Conservation (phyloP, 2,888 invertebrate genomes). For the Cantharis rustica region DNA sequence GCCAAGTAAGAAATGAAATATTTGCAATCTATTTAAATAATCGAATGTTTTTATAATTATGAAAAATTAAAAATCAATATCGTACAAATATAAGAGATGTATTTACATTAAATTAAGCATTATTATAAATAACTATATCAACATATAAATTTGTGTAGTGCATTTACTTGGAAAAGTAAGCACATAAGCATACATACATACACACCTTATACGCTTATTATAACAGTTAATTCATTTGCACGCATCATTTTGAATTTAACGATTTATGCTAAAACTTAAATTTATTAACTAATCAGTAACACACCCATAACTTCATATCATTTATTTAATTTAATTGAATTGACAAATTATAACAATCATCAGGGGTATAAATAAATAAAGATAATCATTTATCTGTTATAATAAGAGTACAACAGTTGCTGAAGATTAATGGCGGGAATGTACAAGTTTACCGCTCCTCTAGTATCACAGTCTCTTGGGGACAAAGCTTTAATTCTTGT, state of each 20-base stretch:
- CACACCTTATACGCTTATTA: slow-evolving; percentile 8
- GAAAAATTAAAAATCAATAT: not conserved
- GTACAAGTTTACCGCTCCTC: slow-evolving; percentile 80
- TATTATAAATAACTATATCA: not conserved
- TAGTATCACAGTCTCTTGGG: slow-evolving; percentile 93
- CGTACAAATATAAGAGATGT: not conserved
- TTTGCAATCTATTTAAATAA: not conserved
- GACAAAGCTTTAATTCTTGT: slow-evolving; percentile 82
- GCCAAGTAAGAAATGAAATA: not conserved
- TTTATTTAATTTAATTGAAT: slow-evolving; percentile 22
- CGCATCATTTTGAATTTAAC: not conserved
- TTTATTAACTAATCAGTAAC: slow-evolving; percentile 8
- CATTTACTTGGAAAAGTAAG: not conserved
- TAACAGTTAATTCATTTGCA: slow-evolving; percentile 7
- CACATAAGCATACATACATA: slow-evolving; percentile 1
- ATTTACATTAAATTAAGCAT: not conserved
- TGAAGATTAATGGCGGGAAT: slow-evolving; percentile 13
- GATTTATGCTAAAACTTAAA: not conserved
- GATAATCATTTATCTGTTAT: slow-evolving; percentile 8
- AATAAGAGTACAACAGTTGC: slow-evolving; percentile 12
- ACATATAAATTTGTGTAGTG: slow-evolving; percentile 12
- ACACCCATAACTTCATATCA: slow-evolving; percentile 11
- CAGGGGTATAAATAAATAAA: not conserved
- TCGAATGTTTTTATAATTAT: not conserved
- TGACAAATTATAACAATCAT: not conserved